Conservation (phyloP, 1,140 invertebrate genomes). For the Helicoverpa armigera region DNA sequence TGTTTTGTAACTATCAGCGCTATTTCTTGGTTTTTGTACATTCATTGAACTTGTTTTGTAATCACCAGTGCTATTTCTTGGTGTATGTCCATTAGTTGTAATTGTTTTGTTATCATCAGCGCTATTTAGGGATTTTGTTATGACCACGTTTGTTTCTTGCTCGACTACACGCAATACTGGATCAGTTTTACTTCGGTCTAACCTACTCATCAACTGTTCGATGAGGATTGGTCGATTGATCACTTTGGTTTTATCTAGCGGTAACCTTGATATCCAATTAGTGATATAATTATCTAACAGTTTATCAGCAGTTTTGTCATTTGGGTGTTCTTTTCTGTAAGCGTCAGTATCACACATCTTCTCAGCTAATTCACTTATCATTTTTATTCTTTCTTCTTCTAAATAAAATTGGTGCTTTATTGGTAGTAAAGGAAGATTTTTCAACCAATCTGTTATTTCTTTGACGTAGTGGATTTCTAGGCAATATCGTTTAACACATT, state of each 20-base stretch:
- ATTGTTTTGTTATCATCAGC: slow-evolving; percentile 4
- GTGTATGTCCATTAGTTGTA: neutral
- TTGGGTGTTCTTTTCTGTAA: slow-evolving; percentile 41
- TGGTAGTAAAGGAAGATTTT: slow-evolving; percentile 62
- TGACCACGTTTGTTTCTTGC: slow-evolving; percentile 1
- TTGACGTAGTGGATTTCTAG: slow-evolving; percentile 60
- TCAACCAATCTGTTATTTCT: slow-evolving; percentile 66
- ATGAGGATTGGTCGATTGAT: slow-evolving; percentile 56
- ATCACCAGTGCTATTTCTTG: slow-evolving; percentile 2
- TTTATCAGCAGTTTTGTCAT: slow-evolving; percentile 34
- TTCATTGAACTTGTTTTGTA: neutral
- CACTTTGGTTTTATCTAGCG: slow-evolving; percentile 58
- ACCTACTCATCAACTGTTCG: slow-evolving; percentile 62
- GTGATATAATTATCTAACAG: slow-evolving; percentile 56
- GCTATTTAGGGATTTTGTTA: neutral
- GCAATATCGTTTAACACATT: slow-evolving; percentile 55
- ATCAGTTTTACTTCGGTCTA: slow-evolving; percentile 51
- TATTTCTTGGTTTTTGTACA: neutral
- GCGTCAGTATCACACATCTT: slow-evolving; percentile 55
- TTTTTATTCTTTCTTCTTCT: slow-evolving; percentile 49
- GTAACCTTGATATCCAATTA: slow-evolving; percentile 60
- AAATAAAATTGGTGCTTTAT: slow-evolving; percentile 42
- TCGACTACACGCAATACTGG: too few species aligned
- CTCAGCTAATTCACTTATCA: slow-evolving; percentile 62
- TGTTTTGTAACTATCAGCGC: slow-evolving; percentile 6